Percentiles rank a stretch among this genome's conserved stretches.
These are phyloP conservation scores for Sus scrofa DNA, from an alignment of 2,113 vertebrate species.

Conservation along the genomic window DNA sequence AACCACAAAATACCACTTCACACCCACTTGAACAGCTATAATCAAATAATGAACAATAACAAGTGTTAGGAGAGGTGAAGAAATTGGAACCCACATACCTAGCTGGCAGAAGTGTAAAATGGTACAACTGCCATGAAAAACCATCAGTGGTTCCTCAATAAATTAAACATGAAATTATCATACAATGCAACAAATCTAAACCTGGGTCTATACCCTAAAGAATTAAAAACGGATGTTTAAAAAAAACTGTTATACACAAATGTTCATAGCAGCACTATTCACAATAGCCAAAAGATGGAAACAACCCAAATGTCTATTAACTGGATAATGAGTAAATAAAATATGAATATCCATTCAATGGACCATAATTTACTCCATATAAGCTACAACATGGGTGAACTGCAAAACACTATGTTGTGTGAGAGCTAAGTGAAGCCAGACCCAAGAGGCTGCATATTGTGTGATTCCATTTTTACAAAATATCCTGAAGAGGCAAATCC, in stretches of 20 bases:
- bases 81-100: neutral
- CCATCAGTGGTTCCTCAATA: neutral
- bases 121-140: neutral
- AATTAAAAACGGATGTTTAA: neutral
- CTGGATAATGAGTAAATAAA: neutral
- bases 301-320: neutral
- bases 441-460: neutral
- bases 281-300: neutral
- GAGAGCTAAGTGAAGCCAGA: neutral
- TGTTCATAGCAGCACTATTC: neutral
- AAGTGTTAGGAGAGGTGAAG: neutral
- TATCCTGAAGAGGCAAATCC: neutral
- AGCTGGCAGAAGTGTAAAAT: neutral
- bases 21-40: neutral
- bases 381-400: neutral
- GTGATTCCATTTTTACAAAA: neutral
- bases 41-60: slow-evolving; percentile 55
- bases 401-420: neutral
- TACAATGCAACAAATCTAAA: neutral
- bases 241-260: neutral
- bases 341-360: neutral
- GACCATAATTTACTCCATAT: neutral
- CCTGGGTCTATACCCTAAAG: neutral
- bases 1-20: neutral
- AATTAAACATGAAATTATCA: neutral